Conservation (phyloP, 2,888 invertebrate genomes). For the Trachelus stipa region DNA sequence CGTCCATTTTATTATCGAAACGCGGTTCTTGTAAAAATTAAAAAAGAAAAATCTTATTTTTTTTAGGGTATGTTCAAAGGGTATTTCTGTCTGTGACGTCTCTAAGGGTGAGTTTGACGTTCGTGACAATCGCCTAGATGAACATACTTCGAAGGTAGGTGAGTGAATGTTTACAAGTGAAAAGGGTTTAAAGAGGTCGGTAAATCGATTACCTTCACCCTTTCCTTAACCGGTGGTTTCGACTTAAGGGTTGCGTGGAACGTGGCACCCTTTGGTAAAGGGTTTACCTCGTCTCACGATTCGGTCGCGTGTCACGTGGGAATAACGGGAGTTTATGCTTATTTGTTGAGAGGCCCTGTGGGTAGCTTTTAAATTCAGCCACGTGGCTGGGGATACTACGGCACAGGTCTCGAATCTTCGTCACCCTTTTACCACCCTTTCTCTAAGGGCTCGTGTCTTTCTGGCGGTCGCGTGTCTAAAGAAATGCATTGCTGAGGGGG, state of each 20-base stretch:
- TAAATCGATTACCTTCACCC: constrained; percentile 55
- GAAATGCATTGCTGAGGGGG: background rate
- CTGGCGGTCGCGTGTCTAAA: background rate
- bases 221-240: constrained; percentile 43
- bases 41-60: background rate
- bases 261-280: constrained; percentile 40
- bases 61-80: background rate
- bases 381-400: constrained; percentile 32
- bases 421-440: background rate
- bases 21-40: background rate
- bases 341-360: constrained; percentile 54
- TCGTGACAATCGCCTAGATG: background rate
- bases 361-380: constrained; percentile 48
- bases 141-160: background rate
- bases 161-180: background rate
- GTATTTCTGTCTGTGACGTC: background rate
- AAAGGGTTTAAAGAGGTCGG: background rate
- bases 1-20: constrained; percentile 1
- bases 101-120: background rate
- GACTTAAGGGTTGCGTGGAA: constrained; percentile 33
- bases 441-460: background rate
- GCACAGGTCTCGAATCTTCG: background rate
- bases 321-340: constrained; percentile 48
- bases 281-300: constrained; percentile 29
- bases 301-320: constrained; percentile 51